Evolutionary conservation across 1,140 invertebrate genomes (phyloP), one percentile per base, ranked within the genome.

Genomic region (Dufourea novaeangliae): DNA sequence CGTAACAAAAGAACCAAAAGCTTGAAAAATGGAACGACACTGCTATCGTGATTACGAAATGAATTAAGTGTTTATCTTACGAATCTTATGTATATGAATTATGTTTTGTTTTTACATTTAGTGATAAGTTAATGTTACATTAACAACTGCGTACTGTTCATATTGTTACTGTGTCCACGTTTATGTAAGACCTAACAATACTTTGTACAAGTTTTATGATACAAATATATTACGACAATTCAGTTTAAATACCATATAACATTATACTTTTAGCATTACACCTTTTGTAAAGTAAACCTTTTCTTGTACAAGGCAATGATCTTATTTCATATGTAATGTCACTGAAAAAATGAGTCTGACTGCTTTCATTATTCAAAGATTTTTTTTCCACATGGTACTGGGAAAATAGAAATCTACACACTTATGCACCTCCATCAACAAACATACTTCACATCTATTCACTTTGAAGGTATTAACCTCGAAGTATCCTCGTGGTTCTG

Each of bases 401-500:
- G 63, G 70, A 89, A 88, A 85, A 87, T 86, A 88, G 59, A 85
- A 88, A 88, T 89, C 78, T 91, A 90, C 80, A 87, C 90, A 87
- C 87, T 88, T 88, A 90, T 83, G 73, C 83, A 78, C 77, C 87
- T 88, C 41, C 68, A 85, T 83, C 78, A 82, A 72, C 83, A 85
- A 85, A 71, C 84, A 78, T 82, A 84, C 80, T 84, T 87, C 82
- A 79, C 80, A 90, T 88, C 84, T 66, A 84, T 82, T 91, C 84
- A 84, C 77, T 89, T 88, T 83, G 82, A 66, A 61, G 85, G 63
- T 85, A 95, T 94, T 86, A 93, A 93, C 90, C 94, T 94, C 73
- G 93, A 93, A 84, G 92, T 89, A 74, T 94, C 93, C 83, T 94
- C 93, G 78, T 94, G 93, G 54, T 95, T 95, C 92, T 97, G 95